Base-by-base conservation (phyloP, 1,140 invertebrate genomes). In the Mycetomoellerius zeteki region DNA sequence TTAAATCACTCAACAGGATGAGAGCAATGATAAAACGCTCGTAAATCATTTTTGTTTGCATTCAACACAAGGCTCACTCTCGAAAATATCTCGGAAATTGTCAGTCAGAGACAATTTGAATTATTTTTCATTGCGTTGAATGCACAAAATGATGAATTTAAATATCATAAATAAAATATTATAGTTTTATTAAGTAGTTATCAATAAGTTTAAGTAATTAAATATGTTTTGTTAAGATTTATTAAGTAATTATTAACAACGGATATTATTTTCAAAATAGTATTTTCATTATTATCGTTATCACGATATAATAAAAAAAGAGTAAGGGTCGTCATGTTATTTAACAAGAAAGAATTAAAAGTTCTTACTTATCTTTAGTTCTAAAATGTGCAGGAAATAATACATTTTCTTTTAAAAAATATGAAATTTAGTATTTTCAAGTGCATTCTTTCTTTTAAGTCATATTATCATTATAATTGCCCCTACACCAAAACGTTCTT, bases 41-140 rank as follows among this genome's bases (percentile, higher is more conserved):
- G n/a, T 86, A 82, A 82, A 84, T 81, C 64, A 86, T 58, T 72
- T 82, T 69, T 75, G 54, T 84, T 84, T 60, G 69, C 37, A 37
- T 47, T 43, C 80, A 60, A 69, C 24, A 3, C 24, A n/a, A 50
- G 43, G 19, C 43, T 75, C 37, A 43, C 54, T 43, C 37, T 62
- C 27, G 69, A 73, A 84, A 82, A 84, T 50, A 43, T 43, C 27
- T 73, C 54, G 54, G 37, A 73, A 60, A 73, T 73, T 73, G 69
- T 73, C 69, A 50, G 69, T 73, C 43, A 60, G 54, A 33, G 19
- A 50, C 6, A 67, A 67, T 67, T 58, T 30, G 12, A 58, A 84
- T 84, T 54, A 56, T 43, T 81, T 73, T 33, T 84, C n/a, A 33
- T 24, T 47, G 12, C 27, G 24, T 12, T 33, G 7, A 43, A 58